Conservation (phyloP, 2,888 invertebrate genomes). For the Watsonalla binaria region DNA sequence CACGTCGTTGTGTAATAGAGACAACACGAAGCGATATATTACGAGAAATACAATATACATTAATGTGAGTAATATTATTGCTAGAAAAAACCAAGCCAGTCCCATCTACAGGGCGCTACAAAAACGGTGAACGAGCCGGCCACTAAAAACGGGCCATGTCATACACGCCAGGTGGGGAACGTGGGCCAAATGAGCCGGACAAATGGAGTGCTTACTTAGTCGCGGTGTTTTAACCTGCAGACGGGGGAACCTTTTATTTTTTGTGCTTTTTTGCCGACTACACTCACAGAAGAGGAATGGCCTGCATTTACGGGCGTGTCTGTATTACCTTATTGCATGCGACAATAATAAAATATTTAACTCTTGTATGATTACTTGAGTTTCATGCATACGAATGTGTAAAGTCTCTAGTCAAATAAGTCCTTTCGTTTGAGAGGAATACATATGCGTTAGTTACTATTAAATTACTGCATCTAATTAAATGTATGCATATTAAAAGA, state of each 20-base stretch:
- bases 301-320: too few species aligned
- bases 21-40: background rate
- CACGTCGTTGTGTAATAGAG: background rate
- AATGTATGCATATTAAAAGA: too few species aligned
- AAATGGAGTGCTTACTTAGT: conserved; percentile 33
- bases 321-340: too few species aligned
- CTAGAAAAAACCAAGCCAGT: conserved; percentile 24
- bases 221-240: conserved; percentile 22
- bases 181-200: conserved; percentile 29
- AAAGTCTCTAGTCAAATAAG: too few species aligned
- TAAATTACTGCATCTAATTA: too few species aligned
- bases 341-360: too few species aligned
- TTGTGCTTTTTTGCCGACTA: background rate
- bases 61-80: background rate
- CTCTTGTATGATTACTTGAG: too few species aligned
- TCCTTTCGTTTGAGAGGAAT: too few species aligned
- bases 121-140: conserved; percentile 24
- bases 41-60: conserved; percentile 3
- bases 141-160: conserved; percentile 20
- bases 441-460: too few species aligned
- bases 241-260: conserved; percentile 3
- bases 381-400: too few species aligned
- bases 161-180: conserved; percentile 1
- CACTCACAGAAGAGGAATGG: too few species aligned
- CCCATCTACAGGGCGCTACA: conserved; percentile 26